phyloP scores from a whole-genome alignment of 2,113 vertebrate genomes.

The Macaca nemestrina region DNA sequence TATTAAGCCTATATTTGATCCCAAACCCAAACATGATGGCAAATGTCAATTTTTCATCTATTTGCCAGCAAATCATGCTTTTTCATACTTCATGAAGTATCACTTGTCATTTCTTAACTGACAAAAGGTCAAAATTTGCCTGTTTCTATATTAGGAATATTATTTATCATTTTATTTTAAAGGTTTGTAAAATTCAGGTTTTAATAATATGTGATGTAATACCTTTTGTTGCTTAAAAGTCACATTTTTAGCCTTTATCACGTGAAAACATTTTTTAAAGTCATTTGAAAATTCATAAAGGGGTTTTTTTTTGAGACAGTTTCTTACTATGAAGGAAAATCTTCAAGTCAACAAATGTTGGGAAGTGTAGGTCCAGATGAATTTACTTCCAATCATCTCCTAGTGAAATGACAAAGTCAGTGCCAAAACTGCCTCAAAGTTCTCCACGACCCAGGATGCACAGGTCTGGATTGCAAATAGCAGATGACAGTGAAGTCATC shows the following conservation, averaged over 20 bases:
- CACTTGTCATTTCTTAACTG: background rate
- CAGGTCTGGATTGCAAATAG: background rate
- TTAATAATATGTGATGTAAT: background rate
- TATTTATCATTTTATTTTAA: constrained; percentile 15
- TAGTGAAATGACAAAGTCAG: background rate
- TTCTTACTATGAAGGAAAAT: background rate
- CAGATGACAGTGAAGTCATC: too few relatives aligned
- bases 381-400: background rate
- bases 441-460: background rate
- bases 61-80: background rate
- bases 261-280: background rate
- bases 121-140: background rate
- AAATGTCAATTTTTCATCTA: constrained; percentile 18
- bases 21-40: background rate
- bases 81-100: background rate
- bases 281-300: background rate
- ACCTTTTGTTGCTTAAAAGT: background rate
- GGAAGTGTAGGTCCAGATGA: background rate
- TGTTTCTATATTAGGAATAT: background rate
- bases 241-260: background rate
- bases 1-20: background rate
- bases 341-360: background rate
- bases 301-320: background rate
- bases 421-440: background rate
- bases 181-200: background rate